Evolutionary conservation across 2,888 invertebrate species (phyloP).

Genomic region (Platycheirus rosarum): DNA sequence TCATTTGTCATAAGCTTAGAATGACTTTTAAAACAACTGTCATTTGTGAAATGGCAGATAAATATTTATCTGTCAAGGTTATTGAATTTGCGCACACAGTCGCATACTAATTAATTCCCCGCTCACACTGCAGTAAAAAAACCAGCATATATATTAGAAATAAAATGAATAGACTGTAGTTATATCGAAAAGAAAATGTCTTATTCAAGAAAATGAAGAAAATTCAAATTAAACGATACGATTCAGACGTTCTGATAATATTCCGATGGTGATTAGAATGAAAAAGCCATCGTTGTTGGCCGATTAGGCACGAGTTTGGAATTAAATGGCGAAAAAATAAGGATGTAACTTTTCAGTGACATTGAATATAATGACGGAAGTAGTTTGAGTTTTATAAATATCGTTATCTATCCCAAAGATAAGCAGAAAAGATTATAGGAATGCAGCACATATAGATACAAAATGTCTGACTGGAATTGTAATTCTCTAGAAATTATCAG

Average conservation of each 20-base stretch:
- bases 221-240: constrained; percentile 45
- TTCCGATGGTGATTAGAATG: neutral
- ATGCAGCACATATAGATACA: constrained; percentile 24
- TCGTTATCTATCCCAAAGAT: constrained; percentile 32
- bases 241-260: constrained; percentile 25
- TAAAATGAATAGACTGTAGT: neutral
- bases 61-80: constrained; percentile 62
- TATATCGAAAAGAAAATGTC: neutral
- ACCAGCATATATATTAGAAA: constrained; percentile 38
- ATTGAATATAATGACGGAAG: constrained; percentile 28
- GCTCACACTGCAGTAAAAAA: constrained; percentile 23
- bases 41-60: constrained; percentile 6
- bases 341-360: constrained; percentile 9
- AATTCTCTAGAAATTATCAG: constrained; percentile 7
- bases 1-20: neutral
- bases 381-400: constrained; percentile 21
- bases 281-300: neutral
- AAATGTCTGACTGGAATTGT: constrained; percentile 41
- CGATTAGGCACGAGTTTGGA: neutral
- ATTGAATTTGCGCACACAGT: constrained; percentile 47
- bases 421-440: constrained; percentile 12
- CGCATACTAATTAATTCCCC: constrained; percentile 54
- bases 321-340: neutral
- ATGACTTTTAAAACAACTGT: constrained; percentile 27
- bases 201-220: constrained; percentile 9